Evolutionary conservation across 2,888 invertebrate genomes (phyloP).

Genomic region (Calameuta pallipes): DNA sequence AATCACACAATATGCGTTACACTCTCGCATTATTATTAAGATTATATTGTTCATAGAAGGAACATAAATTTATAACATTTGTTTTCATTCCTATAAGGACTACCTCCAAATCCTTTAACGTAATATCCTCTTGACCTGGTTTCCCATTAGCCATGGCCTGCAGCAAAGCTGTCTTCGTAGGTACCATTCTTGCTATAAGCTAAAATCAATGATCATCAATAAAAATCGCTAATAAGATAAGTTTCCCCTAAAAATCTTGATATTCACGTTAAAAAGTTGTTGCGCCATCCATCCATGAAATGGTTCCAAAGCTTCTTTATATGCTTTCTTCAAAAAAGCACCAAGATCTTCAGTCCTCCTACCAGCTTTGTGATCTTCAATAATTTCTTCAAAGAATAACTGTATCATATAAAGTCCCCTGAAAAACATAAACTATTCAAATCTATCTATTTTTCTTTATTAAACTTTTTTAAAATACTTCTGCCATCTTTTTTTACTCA

Average conservation of each 20-base stretch:
- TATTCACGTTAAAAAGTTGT: conserved; percentile 77
- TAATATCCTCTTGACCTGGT: conserved; percentile 54
- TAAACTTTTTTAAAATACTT: not conserved
- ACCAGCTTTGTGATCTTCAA: conserved; percentile 67
- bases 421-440: conserved; percentile 39
- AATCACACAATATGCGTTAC: conserved; percentile 30
- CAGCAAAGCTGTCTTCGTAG: conserved; percentile 71
- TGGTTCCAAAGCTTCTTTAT: conserved; percentile 77
- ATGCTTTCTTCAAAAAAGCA: conserved; percentile 74
- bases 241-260: conserved; percentile 13
- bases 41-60: conserved; percentile 72
- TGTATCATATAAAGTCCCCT: conserved; percentile 76
- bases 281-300: conserved; percentile 83
- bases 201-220: conserved; percentile 52
- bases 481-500: conserved; percentile 46
- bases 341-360: conserved; percentile 71
- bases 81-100: conserved; percentile 71
- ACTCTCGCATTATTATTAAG: conserved; percentile 67
- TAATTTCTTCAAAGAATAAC: conserved; percentile 70
- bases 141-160: conserved; percentile 67
- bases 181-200: conserved; percentile 75
- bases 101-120: conserved; percentile 61
- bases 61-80: conserved; percentile 72
- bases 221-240: conserved; percentile 2
- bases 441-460: not conserved